phyloP scores from a whole-genome alignment of 2,797 vertebrate genomes.

The Chaetodon trifasciatus region DNA sequence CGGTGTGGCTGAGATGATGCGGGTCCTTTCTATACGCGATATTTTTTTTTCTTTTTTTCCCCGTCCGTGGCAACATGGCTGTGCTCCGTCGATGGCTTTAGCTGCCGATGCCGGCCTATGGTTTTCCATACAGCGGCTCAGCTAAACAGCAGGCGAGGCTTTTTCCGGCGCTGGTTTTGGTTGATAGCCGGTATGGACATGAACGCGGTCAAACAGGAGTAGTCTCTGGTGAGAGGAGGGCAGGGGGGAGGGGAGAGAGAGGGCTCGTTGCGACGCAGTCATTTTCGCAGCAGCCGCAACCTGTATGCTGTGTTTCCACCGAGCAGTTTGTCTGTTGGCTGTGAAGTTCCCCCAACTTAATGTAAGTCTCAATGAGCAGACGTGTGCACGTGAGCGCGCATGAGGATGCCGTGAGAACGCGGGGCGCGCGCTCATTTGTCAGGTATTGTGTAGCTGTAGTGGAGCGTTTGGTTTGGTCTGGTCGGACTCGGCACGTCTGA shows the following conservation, averaged over 20 bases:
- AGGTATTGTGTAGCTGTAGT: conserved; percentile 26
- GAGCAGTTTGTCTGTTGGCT: neutral
- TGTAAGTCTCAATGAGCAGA: conserved; percentile 20
- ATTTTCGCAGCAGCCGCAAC: conserved; percentile 45
- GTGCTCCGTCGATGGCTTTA: conserved; percentile 57
- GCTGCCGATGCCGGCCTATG: conserved; percentile 49
- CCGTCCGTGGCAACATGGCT: conserved; percentile 75
- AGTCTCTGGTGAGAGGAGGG: conserved; percentile 80
- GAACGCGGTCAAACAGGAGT: conserved; percentile 77
- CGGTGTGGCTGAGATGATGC: conserved; percentile 69
- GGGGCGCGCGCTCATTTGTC: conserved; percentile 43
- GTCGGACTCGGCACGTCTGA: conserved; percentile 5
- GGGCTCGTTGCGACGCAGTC: conserved; percentile 57
- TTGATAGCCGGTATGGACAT: conserved; percentile 57
- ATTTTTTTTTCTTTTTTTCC: conserved; percentile 46
- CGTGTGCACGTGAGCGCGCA: conserved; percentile 38
- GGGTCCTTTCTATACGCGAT: conserved; percentile 72
- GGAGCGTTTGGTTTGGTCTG: neutral
- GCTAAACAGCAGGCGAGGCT: conserved; percentile 28
- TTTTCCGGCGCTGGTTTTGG: conserved; percentile 21
- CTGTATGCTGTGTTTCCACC: conserved; percentile 27
- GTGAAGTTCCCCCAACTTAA: conserved; percentile 26
- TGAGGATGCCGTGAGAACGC: conserved; percentile 18
- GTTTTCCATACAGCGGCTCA: conserved; percentile 19
- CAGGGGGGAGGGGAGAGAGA: conserved; percentile 43